phyloP scores from a whole-genome alignment of 2,113 vertebrate genomes.

The Calyptommatus sinebrachiatus region DNA sequence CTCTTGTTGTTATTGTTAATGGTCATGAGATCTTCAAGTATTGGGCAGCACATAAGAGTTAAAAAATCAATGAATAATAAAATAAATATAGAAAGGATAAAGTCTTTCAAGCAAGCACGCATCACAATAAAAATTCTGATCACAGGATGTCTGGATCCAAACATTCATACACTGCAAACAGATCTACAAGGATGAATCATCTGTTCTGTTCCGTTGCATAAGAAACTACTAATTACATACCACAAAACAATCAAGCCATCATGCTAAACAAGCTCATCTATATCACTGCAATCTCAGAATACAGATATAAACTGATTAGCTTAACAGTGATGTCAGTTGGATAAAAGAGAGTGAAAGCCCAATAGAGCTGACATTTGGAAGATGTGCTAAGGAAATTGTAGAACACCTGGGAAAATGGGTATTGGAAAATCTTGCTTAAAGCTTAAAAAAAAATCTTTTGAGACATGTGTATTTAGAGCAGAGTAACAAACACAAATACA shows the following conservation, averaged over 20 bases:
- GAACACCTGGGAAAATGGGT: too few species aligned
- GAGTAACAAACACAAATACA: too few species aligned
- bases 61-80: too few species aligned
- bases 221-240: slow-evolving; percentile 24
- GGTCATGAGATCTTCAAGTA: too few species aligned
- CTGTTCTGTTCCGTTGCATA: background rate
- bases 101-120: background rate
- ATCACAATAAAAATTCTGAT: background rate
- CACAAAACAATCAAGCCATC: slow-evolving; percentile 14
- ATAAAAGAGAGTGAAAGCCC: background rate
- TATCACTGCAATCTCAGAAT: background rate
- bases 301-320: background rate
- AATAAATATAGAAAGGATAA: too few species aligned
- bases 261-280: background rate
- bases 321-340: background rate
- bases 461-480: too few species aligned
- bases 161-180: background rate
- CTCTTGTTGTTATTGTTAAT: too few species aligned
- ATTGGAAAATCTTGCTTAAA: too few species aligned
- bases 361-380: too few species aligned
- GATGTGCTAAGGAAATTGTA: too few species aligned
- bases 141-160: background rate
- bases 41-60: too few species aligned
- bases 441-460: too few species aligned
- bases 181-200: slow-evolving; percentile 2